A percentile compares a stretch with the other conserved stretches of the same genome.
phyloP scores from a whole-genome alignment of 2,797 vertebrate genomes.

The Anguilla obscura region DNA sequence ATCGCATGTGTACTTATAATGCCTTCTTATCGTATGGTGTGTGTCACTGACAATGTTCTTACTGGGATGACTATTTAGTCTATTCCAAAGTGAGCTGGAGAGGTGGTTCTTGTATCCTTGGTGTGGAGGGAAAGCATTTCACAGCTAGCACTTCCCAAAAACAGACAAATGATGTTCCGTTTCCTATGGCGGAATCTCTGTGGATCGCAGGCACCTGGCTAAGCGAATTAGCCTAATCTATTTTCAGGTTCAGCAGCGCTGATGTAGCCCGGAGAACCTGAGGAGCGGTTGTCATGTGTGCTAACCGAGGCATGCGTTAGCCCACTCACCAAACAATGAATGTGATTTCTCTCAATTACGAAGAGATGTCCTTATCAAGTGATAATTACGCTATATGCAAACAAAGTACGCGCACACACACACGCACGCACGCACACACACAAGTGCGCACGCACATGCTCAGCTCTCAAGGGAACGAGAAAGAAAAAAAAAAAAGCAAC shows the following conservation, averaged over 20 bases:
- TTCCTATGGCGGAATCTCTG: not conserved
- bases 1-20: not conserved
- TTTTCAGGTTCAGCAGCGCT: not conserved
- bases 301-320: not conserved
- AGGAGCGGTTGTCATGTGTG: not conserved
- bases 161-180: not conserved
- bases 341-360: not conserved
- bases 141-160: not conserved
- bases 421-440: not conserved
- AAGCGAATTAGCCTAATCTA: not conserved
- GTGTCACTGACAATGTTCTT: no score
- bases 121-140: not conserved
- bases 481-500: slow-evolving; percentile 67
- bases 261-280: not conserved
- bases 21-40: not conserved
- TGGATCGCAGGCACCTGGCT: not conserved
- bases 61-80: not conserved
- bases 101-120: not conserved
- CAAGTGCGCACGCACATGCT: not conserved
- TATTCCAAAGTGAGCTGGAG: not conserved
- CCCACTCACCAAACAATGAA: not conserved
- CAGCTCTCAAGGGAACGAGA: slow-evolving; percentile 13
- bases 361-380: slow-evolving; percentile 21
- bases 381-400: slow-evolving; percentile 18
- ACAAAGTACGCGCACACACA: not conserved